Conservation (phyloP, 2,113 vertebrate species). For the Marcusenius ussheri region DNA sequence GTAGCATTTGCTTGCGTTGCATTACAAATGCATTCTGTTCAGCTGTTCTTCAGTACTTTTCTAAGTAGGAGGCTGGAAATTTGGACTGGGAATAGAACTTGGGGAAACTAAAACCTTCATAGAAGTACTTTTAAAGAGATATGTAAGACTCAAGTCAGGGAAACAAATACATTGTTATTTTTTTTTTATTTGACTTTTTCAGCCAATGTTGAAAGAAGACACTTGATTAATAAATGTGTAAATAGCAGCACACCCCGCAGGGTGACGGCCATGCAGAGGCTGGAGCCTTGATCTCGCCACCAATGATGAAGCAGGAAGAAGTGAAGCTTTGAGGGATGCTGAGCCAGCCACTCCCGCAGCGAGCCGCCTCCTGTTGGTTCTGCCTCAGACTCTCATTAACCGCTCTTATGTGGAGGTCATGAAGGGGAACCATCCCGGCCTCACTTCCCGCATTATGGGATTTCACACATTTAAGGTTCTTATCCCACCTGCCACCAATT, state of each 20-base stretch:
- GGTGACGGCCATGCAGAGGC: background rate
- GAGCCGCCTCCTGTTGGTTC: background rate
- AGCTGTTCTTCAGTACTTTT: background rate
- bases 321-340: background rate
- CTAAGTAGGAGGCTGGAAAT: background rate
- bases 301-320: background rate
- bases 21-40: background rate
- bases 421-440: background rate
- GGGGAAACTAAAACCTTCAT: background rate
- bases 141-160: background rate
- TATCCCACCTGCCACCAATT: background rate
- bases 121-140: background rate
- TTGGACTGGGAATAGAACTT: background rate
- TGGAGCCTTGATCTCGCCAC: background rate
- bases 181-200: background rate
- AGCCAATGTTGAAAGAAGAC: background rate
- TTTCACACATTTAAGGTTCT: background rate
- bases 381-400: background rate
- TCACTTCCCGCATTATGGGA: background rate
- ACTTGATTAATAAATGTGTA: background rate
- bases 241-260: background rate
- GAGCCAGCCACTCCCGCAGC: background rate
- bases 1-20: background rate
- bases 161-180: too few relatives aligned
- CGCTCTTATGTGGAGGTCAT: background rate